Conservation (phyloP, 2,797 vertebrate genomes). For the Pseudochaenichthys georgianus region DNA sequence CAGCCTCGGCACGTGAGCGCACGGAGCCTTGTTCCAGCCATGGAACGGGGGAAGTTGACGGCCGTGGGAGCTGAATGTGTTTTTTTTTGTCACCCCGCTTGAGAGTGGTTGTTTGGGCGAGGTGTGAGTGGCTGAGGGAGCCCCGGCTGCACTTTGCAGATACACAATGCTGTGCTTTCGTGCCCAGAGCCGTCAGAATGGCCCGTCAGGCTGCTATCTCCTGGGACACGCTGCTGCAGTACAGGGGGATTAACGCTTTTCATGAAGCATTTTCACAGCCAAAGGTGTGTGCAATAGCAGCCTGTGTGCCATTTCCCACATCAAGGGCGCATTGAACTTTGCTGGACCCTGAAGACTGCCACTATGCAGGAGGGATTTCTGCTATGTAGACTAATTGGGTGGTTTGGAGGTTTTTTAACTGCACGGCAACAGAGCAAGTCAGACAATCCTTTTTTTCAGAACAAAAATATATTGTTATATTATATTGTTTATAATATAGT, state of each 20-base stretch:
- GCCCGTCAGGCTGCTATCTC: constrained; percentile 74
- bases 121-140: constrained; percentile 72
- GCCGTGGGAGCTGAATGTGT: constrained; percentile 42
- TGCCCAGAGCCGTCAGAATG: constrained; percentile 77
- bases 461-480: no score
- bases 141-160: constrained; percentile 79
- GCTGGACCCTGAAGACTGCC: constrained; percentile 27
- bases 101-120: constrained; percentile 61
- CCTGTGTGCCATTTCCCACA: constrained; percentile 54
- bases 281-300: constrained; percentile 70
- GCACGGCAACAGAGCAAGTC: neutral
- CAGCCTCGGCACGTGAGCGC: constrained; percentile 48
- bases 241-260: constrained; percentile 78
- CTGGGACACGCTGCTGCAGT: constrained; percentile 69
- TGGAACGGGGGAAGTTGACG: constrained; percentile 52
- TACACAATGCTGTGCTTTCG: constrained; percentile 74
- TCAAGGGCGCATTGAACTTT: constrained; percentile 53
- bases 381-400: constrained; percentile 57
- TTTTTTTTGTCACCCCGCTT: constrained; percentile 32
- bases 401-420: constrained; percentile 6
- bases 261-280: constrained; percentile 75
- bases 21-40: constrained; percentile 55
- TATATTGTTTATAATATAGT: constrained; percentile 58
- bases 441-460: constrained; percentile 36
- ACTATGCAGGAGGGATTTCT: constrained; percentile 39